phyloP scores from a whole-genome alignment of 2,797 vertebrate species.

The Trachops cirrhosus region DNA sequence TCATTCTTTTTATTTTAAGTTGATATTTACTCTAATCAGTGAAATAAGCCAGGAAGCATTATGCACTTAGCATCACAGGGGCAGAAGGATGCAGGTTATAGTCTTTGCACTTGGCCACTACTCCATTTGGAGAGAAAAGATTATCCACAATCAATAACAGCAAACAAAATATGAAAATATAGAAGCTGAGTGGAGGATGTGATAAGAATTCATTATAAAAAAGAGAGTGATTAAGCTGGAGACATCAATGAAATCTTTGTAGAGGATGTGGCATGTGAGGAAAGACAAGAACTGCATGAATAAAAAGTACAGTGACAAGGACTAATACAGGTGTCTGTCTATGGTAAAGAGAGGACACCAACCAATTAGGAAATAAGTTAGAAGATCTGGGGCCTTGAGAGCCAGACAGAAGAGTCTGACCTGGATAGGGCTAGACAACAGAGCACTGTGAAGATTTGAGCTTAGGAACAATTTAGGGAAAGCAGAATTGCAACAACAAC shows the following conservation, averaged over 20 bases:
- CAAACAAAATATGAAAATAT: slow-evolving; percentile 14
- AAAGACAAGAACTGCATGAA: background rate
- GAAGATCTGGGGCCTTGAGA: background rate
- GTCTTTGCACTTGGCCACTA: background rate
- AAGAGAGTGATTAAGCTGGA: background rate
- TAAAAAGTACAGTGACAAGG: background rate
- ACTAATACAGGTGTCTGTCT: background rate
- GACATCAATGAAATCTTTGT: background rate
- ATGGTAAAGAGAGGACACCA: background rate
- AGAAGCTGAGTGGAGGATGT: background rate
- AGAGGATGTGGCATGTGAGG: background rate
- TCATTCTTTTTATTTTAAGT: background rate
- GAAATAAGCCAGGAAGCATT: slow-evolving; percentile 14
- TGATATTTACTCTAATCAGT: slow-evolving; percentile 29
- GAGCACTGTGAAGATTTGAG: background rate
- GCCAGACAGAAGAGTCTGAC: background rate
- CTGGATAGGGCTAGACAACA: background rate
- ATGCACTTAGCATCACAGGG: background rate
- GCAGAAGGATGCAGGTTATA: background rate
- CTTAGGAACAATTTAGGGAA: background rate
- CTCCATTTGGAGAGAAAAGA: background rate
- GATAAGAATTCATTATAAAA: background rate
- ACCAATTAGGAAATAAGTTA: background rate
- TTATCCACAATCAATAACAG: background rate
- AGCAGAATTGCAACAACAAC: background rate